Conservation (phyloP, 2,113 vertebrate species). For the Cyprinodon variegatus region DNA sequence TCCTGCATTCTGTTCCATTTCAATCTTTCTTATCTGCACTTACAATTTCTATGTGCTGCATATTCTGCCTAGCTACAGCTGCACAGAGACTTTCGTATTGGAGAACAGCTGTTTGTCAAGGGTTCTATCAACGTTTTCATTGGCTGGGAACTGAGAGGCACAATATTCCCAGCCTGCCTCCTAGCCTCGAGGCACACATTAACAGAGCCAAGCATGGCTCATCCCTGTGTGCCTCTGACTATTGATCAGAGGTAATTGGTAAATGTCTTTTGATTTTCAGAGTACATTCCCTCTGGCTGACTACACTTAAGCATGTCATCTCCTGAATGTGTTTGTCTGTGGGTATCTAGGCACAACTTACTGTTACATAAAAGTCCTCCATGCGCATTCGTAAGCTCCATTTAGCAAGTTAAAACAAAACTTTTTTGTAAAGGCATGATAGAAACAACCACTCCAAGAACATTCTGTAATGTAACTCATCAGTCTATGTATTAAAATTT, state of each 20-base stretch:
- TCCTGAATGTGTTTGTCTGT: conserved; percentile 23
- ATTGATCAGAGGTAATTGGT: conserved; percentile 78
- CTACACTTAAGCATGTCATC: conserved; percentile 35
- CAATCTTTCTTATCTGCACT: conserved; percentile 23
- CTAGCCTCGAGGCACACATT: conserved; percentile 54
- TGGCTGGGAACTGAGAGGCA: conserved; percentile 52
- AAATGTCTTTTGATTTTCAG: conserved; percentile 76
- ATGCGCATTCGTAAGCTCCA: not conserved
- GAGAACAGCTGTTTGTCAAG: conserved; percentile 59
- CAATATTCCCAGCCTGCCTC: conserved; percentile 20
- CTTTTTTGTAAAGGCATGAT: not conserved
- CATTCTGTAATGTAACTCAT: not conserved
- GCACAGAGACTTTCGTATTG: conserved; percentile 53
- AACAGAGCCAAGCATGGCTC: conserved; percentile 30
- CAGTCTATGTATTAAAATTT: not conserved
- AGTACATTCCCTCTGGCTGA: conserved; percentile 52
- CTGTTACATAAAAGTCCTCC: conserved; percentile 12
- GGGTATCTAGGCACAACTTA: conserved; percentile 4
- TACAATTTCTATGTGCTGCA: conserved; percentile 21
- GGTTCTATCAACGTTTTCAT: conserved; percentile 55
- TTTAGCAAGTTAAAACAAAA: conserved; percentile 7
- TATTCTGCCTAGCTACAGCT: conserved; percentile 72
- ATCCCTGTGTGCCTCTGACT: conserved; percentile 45
- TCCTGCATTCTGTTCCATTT: conserved; percentile 7
- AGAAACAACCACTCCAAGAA: not conserved